Base-by-base conservation (phyloP, 1,140 invertebrate genomes). In the Papilio machaon region DNA sequence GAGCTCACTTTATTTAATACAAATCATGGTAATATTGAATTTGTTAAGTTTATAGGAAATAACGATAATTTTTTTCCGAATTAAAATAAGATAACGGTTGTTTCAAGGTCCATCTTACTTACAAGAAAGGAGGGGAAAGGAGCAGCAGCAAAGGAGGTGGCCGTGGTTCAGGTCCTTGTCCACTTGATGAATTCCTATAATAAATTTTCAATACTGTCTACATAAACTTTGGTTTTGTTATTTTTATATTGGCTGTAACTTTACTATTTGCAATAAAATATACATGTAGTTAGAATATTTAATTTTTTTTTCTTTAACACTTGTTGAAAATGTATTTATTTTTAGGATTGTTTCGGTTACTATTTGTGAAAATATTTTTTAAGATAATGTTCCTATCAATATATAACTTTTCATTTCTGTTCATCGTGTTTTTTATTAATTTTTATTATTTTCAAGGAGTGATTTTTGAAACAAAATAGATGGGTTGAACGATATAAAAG, bases 401-500 rank as follows among this genome's bases (percentile, higher is more conserved):
- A 8, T 58, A n/a, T 9, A 58, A n/a, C 17, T n/a, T 58, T 58
- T 58, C 49, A 52, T 15, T 52, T 15, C 2, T 52, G 49, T 15
- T 52, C 15, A 13, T 52, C 13, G 2, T 30, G 23, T 30, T 52
- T 52, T 52, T 52, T 43, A 43, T 43, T 43, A 43, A 43, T 2
- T 52, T 52, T 5, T 52, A 15, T 52, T 15, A n/a, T 58, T 58
- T 58, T n/a, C 4, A 58, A 17, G 54, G 54, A n/a, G 54, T 17
- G 54, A 17, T 54, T 58, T 58, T 58, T 23, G 19, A 64, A 2
- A 64, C 19, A 30, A 23, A 64, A 64, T 10, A 64, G 60, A 76
- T 35, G 0, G 15, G 5, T 77, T 38, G 75, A 19, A 64, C 77
- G 35, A 79, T 79, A 46, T 64, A 79, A 79, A 77, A 70, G 60